phyloP scores from a whole-genome alignment of 2,113 vertebrate species.

The Tragelaphus buxtoni region DNA sequence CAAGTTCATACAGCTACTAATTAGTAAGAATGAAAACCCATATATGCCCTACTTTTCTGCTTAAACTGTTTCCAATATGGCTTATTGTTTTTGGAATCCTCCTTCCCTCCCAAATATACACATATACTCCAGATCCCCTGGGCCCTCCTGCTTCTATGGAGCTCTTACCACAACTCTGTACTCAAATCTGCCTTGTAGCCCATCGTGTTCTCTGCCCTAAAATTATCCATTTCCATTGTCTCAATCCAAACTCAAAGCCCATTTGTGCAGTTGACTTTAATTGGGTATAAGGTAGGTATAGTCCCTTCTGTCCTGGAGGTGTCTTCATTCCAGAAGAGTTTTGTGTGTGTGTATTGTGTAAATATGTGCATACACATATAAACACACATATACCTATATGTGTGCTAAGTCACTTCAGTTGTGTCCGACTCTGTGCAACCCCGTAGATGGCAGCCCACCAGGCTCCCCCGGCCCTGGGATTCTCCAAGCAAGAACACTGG shows the following conservation, averaged over 20 bases:
- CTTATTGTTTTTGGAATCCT: background rate
- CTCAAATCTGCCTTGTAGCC: background rate
- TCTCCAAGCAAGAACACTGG: too few species aligned
- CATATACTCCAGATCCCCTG: background rate
- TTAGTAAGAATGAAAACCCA: background rate
- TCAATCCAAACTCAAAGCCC: background rate
- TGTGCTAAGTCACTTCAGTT: background rate
- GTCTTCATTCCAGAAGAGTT: background rate
- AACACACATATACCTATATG: background rate
- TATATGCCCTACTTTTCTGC: background rate
- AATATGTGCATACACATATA: background rate
- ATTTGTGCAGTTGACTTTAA: background rate
- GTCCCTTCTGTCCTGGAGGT: background rate
- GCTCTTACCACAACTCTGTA: background rate
- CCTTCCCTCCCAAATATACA: background rate
- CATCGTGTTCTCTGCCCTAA: background rate
- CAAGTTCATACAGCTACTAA: background rate
- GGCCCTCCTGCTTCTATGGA: background rate
- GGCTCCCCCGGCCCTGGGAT: too few species aligned
- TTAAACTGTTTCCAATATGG: background rate
- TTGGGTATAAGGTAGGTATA: accelerated
- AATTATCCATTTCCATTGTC: background rate
- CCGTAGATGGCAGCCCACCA: too few species aligned
- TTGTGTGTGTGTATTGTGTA: background rate
- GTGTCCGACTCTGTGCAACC: too few species aligned